Conservation (phyloP, 2,113 vertebrate genomes). For the Myrmecophaga tridactyla region DNA sequence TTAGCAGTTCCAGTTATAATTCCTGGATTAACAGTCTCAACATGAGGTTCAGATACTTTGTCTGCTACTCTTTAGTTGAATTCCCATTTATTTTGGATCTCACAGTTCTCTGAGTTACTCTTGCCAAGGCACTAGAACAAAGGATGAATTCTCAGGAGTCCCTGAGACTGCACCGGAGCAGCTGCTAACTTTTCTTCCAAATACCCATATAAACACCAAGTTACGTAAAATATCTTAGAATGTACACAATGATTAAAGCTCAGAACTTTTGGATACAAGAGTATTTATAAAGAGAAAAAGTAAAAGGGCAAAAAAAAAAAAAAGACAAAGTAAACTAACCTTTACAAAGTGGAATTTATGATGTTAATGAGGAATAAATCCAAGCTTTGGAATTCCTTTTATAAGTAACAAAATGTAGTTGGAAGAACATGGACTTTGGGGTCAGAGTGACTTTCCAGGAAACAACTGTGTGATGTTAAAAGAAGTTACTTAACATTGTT, state of each 20-base stretch:
- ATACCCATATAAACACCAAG: not conserved
- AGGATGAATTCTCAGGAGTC: not conserved
- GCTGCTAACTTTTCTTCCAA: not conserved
- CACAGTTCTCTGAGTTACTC: not conserved
- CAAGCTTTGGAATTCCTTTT: not conserved
- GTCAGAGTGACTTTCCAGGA: accelerated
- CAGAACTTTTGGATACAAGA: not conserved
- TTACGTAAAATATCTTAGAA: not conserved
- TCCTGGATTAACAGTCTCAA: not conserved
- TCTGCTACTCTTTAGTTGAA: not conserved
- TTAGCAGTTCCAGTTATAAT: too few relatives aligned
- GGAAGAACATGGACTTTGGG: not conserved
- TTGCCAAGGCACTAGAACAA: too few relatives aligned
- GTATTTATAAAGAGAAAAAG: not conserved
- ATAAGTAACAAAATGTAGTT: accelerated
- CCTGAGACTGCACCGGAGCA: not conserved
- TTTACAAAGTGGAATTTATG: not conserved
- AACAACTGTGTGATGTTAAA: not conserved
- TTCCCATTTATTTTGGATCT: too few relatives aligned
- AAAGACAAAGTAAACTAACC: not conserved
- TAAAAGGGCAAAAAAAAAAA: not conserved
- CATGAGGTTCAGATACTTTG: not conserved
- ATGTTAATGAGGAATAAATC: accelerated
- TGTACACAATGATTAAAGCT: too few relatives aligned
- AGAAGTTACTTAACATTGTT: accelerated